These are phyloP conservation scores for Pseudomyrmex concolor DNA, from an alignment of 1,140 invertebrate genomes.

Conservation along the genomic window DNA sequence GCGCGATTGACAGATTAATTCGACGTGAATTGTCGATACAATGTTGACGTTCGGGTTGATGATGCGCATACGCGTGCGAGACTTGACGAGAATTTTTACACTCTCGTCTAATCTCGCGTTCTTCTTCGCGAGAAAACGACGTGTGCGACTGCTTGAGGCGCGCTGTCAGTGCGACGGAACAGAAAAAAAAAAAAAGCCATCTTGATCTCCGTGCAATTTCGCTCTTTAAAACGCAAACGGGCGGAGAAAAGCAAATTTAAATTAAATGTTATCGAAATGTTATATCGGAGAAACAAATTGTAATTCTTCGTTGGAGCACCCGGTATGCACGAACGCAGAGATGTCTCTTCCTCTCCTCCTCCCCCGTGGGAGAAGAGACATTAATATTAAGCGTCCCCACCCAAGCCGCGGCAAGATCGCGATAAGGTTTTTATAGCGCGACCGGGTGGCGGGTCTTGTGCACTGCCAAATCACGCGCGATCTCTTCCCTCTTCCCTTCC, in stretches of 20 bases:
- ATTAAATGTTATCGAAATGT: neutral
- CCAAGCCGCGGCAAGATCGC: conserved; percentile 68
- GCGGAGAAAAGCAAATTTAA: too few relatives aligned
- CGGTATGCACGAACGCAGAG: conserved; percentile 71
- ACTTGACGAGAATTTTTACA: too few relatives aligned
- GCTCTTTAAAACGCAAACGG: too few relatives aligned
- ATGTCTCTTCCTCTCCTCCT: conserved; percentile 51
- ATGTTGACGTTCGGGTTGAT: neutral
- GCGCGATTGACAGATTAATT: conserved; percentile 48
- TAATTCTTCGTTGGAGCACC: conserved; percentile 53
- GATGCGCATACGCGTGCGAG: too few relatives aligned
- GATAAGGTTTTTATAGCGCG: conserved; percentile 80
- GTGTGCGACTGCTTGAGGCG: too few relatives aligned
- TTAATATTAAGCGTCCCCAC: conserved; percentile 79
- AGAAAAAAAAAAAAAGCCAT: too few relatives aligned
- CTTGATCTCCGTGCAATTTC: too few relatives aligned
- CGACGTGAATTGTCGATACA: conserved; percentile 11
- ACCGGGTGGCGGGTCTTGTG: conserved; percentile 68
- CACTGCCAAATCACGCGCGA: conserved; percentile 69
- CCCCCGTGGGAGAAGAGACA: conserved; percentile 73
- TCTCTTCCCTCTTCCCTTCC: conserved; percentile 37
- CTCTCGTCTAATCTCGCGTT: too few relatives aligned
- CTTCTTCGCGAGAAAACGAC: too few relatives aligned
- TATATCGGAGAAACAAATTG: neutral
- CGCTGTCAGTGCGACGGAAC: too few relatives aligned